These are phyloP conservation scores for Brachionus rubens DNA, from an alignment of 1,140 invertebrate genomes.

Conservation along the genomic window DNA sequence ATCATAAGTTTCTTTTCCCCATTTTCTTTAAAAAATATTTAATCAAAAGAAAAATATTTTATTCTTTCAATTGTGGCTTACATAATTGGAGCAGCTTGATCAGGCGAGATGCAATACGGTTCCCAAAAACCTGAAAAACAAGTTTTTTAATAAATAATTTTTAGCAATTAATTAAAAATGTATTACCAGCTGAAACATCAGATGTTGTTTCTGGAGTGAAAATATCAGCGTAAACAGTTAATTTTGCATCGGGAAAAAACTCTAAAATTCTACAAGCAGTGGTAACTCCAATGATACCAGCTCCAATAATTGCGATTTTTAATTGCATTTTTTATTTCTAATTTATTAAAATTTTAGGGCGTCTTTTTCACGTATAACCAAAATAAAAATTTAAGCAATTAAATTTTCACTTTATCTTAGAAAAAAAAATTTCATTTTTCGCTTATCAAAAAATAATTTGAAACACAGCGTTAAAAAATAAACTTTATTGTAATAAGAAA, in stretches of 20 bases:
- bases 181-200: conserved; percentile 74
- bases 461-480: background rate
- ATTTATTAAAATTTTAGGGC: background rate
- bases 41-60: background rate
- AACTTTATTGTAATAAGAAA: background rate
- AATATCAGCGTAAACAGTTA: conserved; percentile 75
- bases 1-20: conserved; percentile 74
- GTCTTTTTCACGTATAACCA: background rate
- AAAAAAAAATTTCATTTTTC: background rate
- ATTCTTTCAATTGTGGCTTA: background rate
- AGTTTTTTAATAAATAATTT: too few species aligned
- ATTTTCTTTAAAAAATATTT: conserved; percentile 64
- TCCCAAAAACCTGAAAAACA: conserved; percentile 64
- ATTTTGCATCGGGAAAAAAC: conserved; percentile 66
- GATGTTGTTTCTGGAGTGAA: conserved; percentile 76
- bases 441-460: too few species aligned
- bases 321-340: background rate
- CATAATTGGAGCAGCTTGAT: conserved; percentile 56
- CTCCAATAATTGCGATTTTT: conserved; percentile 53
- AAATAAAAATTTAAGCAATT: background rate
- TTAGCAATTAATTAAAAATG: too few species aligned
- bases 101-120: conserved; percentile 67
- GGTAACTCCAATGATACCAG: conserved; percentile 59
- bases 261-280: conserved; percentile 65
- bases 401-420: background rate